A percentile compares a stretch with the other conserved stretches of the same genome.
These are phyloP conservation scores for Corynorhinus townsendii DNA, from an alignment of 2,113 vertebrate genomes.

Conservation along the genomic window DNA sequence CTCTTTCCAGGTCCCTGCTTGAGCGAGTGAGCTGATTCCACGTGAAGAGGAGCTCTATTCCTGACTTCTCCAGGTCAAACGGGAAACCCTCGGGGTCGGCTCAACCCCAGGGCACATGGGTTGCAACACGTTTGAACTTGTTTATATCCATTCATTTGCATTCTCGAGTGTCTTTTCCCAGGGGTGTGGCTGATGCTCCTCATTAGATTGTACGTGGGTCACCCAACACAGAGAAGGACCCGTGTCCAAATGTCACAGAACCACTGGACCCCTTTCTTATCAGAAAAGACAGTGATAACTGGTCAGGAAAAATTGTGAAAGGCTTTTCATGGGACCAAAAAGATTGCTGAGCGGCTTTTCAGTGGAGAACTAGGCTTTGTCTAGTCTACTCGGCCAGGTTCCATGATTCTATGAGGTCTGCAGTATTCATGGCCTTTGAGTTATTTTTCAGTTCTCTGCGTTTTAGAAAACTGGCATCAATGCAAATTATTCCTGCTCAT, in stretches of 20 bases:
- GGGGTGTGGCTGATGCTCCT: background rate
- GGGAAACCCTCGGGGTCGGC: background rate
- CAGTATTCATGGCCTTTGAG: background rate
- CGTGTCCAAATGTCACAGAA: background rate
- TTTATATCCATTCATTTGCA: background rate
- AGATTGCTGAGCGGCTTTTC: background rate
- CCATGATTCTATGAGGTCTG: background rate
- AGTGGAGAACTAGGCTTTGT: background rate
- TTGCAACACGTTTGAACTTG: background rate
- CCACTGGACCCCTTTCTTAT: background rate
- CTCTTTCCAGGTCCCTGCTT: background rate
- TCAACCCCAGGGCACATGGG: rapidly evolving
- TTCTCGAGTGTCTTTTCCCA: background rate
- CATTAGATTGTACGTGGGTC: background rate
- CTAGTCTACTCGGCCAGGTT: too few species aligned
- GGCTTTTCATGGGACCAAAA: background rate
- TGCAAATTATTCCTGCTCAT: background rate
- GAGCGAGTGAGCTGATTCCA: background rate
- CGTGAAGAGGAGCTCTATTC: background rate
- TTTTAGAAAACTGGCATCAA: background rate
- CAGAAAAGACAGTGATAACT: background rate
- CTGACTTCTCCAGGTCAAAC: background rate
- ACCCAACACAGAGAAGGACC: too few species aligned
- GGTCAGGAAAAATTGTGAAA: background rate
- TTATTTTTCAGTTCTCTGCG: background rate